A percentile compares a stretch with the other conserved stretches of the same genome.
These are phyloP conservation scores for Cheilosia variabilis DNA, from an alignment of 2,888 invertebrate genomes.

Conservation along the genomic window DNA sequence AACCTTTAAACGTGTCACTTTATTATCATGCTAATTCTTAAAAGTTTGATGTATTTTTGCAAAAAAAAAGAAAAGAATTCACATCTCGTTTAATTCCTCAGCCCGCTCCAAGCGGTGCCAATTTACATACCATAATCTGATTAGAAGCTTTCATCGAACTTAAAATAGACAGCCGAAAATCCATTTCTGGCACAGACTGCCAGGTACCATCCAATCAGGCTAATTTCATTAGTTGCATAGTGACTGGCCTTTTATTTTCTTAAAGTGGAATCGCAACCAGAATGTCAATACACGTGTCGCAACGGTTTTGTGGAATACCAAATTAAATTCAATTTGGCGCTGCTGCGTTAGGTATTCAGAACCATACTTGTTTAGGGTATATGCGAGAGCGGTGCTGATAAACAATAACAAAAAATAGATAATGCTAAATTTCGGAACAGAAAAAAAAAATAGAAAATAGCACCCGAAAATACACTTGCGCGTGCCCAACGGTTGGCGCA, in stretches of 20 bases:
- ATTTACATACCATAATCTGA: conserved; percentile 1
- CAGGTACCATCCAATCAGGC: conserved; percentile 7
- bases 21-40: background rate
- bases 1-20: too few relatives aligned
- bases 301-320: background rate
- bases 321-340: background rate
- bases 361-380: conserved; percentile 29
- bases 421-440: conserved; percentile 43
- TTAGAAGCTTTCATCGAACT: background rate
- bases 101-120: background rate
- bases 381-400: conserved; percentile 10
- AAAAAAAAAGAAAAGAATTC: background rate
- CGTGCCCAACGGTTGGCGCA: conserved; percentile 15
- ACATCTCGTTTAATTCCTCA: conserved; percentile 2
- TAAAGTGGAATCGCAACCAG: background rate
- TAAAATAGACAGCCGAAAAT: background rate
- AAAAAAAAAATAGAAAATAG: background rate
- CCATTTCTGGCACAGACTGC: background rate
- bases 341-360: conserved; percentile 33
- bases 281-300: conserved; percentile 26
- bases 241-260: background rate
- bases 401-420: conserved; percentile 31
- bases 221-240: background rate
- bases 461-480: conserved; percentile 2
- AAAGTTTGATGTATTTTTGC: background rate